Evolutionary conservation across 2,113 vertebrate species (phyloP), one percentile per base, ranked within the genome.

Genomic region (Paedocypris sp.): DNA sequence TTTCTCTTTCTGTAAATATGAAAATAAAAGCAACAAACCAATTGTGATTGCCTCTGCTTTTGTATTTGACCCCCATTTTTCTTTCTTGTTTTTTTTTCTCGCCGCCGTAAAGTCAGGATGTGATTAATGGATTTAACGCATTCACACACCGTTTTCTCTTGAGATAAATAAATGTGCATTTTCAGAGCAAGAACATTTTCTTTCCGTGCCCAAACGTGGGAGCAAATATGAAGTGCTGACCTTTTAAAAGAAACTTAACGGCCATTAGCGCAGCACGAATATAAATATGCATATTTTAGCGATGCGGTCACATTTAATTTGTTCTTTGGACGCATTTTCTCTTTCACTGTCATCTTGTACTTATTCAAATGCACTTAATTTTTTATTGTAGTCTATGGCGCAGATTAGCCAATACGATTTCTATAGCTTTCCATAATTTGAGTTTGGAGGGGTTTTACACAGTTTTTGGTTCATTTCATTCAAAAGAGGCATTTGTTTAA

Each of bases 351-450:
- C 82, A 79, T 80, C 79, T 85, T 72, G 62, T 75, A 75, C 79
- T 84, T 84, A 82, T 86, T 85, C 85, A 83, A 77, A 84, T 83
- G 77, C 79, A 79, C 80, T 85, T 85, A 85, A 82, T 83, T 86
- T 84, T 83, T 81, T 82, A 83, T 84, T 84, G 80, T 86, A 84
- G 82, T 82, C 82, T 80, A 82, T 81, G 83, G 83, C 76, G 73
- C 80, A 84, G 83, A 86, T 84, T 86, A 86, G 84, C 75, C 72
- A 83, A 83, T 83, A 80, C 80, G 76, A 77, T 79, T 77, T 86
- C 80, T 83, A 82, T 82, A 84, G 85, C 82, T 85, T 86, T 85
- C 80, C 81, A 86, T 85, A 86, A 86, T 86, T 83, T 84, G 82
- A 83, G 79, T 85, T 83, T 85, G 80, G 77, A 83, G 85, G 83